Evolutionary conservation across 2,888 invertebrate species (phyloP).

Genomic region (Habroteleia sp.): DNA sequence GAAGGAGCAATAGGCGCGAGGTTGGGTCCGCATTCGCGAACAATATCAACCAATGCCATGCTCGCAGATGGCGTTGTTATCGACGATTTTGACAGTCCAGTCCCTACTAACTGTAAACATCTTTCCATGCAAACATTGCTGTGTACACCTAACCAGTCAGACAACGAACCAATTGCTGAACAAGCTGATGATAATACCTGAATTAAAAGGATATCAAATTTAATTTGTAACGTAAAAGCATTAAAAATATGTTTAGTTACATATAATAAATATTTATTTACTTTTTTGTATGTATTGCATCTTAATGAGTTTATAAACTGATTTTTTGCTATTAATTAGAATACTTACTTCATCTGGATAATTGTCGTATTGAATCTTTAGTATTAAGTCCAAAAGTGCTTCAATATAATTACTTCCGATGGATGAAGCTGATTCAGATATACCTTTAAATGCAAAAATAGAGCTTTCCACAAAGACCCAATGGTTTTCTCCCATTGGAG

Average conservation of each 20-base stretch:
- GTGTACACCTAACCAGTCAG: constrained; percentile 91
- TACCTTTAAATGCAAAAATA: constrained; percentile 83
- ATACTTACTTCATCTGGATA: constrained; percentile 75
- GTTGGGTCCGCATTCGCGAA: constrained; percentile 89
- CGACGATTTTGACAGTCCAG: constrained; percentile 84
- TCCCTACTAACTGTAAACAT: constrained; percentile 86
- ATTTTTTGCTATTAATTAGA: no score
- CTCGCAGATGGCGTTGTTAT: constrained; percentile 90
- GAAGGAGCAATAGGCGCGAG: constrained; percentile 89
- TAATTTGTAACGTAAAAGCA: no score
- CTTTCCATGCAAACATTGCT: constrained; percentile 85
- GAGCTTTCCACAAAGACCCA: constrained; percentile 83
- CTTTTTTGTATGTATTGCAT: no score
- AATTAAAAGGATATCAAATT: constrained; percentile 22
- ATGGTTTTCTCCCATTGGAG: constrained; percentile 81
- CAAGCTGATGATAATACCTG: constrained; percentile 76
- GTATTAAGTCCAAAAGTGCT: constrained; percentile 80
- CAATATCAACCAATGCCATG: constrained; percentile 93
- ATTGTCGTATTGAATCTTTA: constrained; percentile 75
- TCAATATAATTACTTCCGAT: constrained; percentile 80
- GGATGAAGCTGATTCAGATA: constrained; percentile 82
- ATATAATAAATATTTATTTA: constrained; percentile 5
- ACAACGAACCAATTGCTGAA: constrained; percentile 86
- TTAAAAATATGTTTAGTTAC: no score
- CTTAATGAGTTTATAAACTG: no score